Percentiles rank a stretch among this genome's conserved stretches.
Evolutionary conservation across 2,888 invertebrate species (phyloP).

Genomic region (Deilephila elpenor): DNA sequence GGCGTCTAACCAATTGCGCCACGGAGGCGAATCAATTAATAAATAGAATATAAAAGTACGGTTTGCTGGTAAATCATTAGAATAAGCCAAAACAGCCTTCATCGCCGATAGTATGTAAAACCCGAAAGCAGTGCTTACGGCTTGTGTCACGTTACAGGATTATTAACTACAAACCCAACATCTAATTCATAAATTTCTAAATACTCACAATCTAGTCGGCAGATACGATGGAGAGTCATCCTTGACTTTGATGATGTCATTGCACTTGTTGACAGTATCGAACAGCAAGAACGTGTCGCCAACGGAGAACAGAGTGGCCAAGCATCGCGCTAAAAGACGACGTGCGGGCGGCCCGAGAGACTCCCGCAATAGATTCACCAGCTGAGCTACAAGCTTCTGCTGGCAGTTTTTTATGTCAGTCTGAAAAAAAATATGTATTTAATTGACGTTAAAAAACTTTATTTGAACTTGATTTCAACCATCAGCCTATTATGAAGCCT

Average conservation of each 20-base stretch:
- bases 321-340: slow-evolving; percentile 94
- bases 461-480: no score
- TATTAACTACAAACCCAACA: background rate
- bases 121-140: no score
- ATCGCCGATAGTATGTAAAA: no score
- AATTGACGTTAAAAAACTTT: no score
- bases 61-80: no score
- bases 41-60: no score
- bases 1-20: no score
- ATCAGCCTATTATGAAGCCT: no score
- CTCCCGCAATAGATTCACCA: slow-evolving; percentile 94
- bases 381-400: slow-evolving; percentile 96
- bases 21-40: no score
- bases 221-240: slow-evolving; percentile 99
- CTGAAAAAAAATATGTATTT: slow-evolving; percentile 69
- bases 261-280: slow-evolving; percentile 98
- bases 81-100: no score
- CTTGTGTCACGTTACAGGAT: no score
- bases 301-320: slow-evolving; percentile 97
- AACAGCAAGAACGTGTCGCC: slow-evolving; percentile 98
- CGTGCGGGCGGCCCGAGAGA: slow-evolving; percentile 97
- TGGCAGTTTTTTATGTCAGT: slow-evolving; percentile 98
- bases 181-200: slow-evolving; percentile 14
- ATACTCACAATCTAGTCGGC: slow-evolving; percentile 96
- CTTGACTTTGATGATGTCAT: slow-evolving; percentile 97